Evolutionary conservation across 1,140 invertebrate genomes (phyloP).

Genomic region (Paraescarpia echinospica): DNA sequence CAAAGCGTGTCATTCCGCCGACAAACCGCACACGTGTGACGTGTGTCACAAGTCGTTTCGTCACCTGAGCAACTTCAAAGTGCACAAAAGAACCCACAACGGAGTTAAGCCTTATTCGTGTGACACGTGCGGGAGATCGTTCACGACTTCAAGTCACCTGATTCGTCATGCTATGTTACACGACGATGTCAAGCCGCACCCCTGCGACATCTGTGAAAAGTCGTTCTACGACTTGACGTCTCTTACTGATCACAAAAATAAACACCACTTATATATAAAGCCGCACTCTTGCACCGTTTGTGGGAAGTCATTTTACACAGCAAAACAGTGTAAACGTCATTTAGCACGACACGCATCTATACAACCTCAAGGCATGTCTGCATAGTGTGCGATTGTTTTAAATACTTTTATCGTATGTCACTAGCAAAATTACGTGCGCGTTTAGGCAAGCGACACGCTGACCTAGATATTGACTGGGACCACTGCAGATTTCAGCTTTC

Average conservation of each 20-base stretch:
- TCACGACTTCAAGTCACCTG: conserved; percentile 88
- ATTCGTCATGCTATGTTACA: conserved; percentile 96
- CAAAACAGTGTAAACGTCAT: not conserved
- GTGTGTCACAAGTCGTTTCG: conserved; percentile 63
- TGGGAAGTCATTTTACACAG: not conserved
- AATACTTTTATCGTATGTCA: too few species aligned
- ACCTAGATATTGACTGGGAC: too few species aligned
- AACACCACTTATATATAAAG: conserved; percentile 52
- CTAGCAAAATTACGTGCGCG: too few species aligned
- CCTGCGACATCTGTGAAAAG: conserved; percentile 84
- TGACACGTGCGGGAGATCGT: conserved; percentile 82
- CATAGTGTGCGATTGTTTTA: too few species aligned
- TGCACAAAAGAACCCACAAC: conserved; percentile 79
- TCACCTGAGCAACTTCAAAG: conserved; percentile 75
- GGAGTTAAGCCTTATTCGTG: conserved; percentile 84
- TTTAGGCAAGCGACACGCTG: too few species aligned
- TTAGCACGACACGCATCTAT: too few species aligned
- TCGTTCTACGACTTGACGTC: conserved; percentile 98
- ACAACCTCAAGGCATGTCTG: too few species aligned
- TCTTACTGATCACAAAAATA: conserved; percentile 83
- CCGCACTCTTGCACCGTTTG: not conserved
- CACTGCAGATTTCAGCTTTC: too few species aligned
- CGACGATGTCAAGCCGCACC: conserved; percentile 84
- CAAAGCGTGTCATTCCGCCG: conserved; percentile 62
- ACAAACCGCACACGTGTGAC: conserved; percentile 52